Base-by-base conservation (phyloP, 2,797 vertebrate genomes). In the Mustela erminea region DNA sequence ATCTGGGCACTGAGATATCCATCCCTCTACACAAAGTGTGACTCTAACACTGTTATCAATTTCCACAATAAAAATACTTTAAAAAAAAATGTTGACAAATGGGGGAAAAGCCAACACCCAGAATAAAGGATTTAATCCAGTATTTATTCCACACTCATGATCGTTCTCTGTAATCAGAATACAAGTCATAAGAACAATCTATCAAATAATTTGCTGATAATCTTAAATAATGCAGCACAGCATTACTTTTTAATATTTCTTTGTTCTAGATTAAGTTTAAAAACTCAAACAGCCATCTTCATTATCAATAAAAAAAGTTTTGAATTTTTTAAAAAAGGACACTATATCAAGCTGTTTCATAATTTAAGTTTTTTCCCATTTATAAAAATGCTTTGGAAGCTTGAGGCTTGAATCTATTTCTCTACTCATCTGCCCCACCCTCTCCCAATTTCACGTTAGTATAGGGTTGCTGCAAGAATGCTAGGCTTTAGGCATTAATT, bases 361-460 rank as follows among this genome's bases (percentile, higher is more conserved):
- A 98, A 98, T 98, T 98, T 99, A 99, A 98, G 98, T 98, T 98
- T 98, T 97, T 97, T 98, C 98, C 98, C 97, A 98, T 96, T 99
- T 99, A 99, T 98, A 99, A 99, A 99, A 99, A 98, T 95, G 98
- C 98, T 99, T 98, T 98, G 98, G 98, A 98, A 99, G 98, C 98
- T 97, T 98, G 97, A 98, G 98, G 98, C 97, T 97, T 93, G 98
- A 98, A 97, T 97, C 93, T 97, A 88, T 75, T 98, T 97, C 85
- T 97, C 98, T 97, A 93, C 91, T 92, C 75, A 43, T 90, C 93
- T 97, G 98, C 97, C 98, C 98, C 97, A 95, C 98, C 98, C 98
- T 97, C 91, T 95, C 95, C 96, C 98, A 98, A 96, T 83, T 97
- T 98, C 94, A 97, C 43, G 95, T 98, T 98, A 98, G 97, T 97